Evolutionary conservation across 92 coral and sea anemone genomes (phyloP).

Genomic region (Actinernus sp.): DNA sequence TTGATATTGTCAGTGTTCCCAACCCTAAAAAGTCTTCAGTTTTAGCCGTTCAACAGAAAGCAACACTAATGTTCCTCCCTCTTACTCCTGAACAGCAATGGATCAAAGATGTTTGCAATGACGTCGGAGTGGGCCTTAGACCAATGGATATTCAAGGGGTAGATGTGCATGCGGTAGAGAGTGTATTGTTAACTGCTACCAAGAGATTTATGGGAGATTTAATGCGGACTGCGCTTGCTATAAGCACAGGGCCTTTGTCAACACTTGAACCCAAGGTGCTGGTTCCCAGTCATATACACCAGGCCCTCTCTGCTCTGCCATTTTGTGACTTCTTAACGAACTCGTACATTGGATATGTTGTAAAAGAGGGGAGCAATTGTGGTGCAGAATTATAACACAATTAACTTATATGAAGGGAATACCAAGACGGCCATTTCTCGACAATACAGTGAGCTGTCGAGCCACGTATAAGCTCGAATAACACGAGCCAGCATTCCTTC

Average conservation of each 20-base stretch:
- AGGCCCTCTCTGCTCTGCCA: conserved; percentile 73
- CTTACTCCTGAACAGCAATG: conserved; percentile 76
- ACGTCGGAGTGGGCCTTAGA: conserved; percentile 68
- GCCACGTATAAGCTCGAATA: too few relatives aligned
- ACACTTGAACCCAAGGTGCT: conserved; percentile 62
- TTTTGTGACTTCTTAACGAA: conserved; percentile 81
- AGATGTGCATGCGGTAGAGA: conserved; percentile 66
- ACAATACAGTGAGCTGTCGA: too few relatives aligned
- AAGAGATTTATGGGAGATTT: conserved; percentile 72
- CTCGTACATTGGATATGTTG: conserved; percentile 53
- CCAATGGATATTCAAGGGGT: conserved; percentile 70
- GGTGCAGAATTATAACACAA: too few relatives aligned
- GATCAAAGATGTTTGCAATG: conserved; percentile 81
- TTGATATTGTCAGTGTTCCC: conserved; percentile 71
- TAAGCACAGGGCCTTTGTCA: conserved; percentile 59
- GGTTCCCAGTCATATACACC: conserved; percentile 74
- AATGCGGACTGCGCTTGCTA: conserved; percentile 76
- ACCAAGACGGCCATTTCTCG: too few relatives aligned
- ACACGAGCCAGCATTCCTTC: too few relatives aligned
- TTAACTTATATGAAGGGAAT: too few relatives aligned
- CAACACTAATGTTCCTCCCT: conserved; percentile 43
- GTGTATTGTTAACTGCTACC: conserved; percentile 61
- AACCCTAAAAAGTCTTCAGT: neutral
- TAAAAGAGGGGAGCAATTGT: too few relatives aligned
- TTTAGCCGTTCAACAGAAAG: conserved; percentile 11